Evolutionary conservation across 2,888 invertebrate species (phyloP).

Genomic region (Chloromyia formosa): DNA sequence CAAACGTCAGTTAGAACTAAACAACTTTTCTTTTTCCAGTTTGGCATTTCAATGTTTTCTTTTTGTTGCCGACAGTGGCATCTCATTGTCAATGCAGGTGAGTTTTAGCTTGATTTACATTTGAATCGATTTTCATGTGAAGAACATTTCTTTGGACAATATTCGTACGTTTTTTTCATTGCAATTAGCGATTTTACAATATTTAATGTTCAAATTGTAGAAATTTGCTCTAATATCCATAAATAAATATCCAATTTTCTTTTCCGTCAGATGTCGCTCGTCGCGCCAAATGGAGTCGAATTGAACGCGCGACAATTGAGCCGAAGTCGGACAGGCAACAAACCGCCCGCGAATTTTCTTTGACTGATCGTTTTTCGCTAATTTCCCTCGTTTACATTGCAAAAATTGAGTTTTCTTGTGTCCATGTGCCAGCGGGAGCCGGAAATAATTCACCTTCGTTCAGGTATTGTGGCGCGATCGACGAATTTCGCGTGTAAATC

Average conservation of each 20-base stretch:
- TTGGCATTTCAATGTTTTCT: too few species aligned
- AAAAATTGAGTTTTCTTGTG: not conserved
- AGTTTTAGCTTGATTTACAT: too few species aligned
- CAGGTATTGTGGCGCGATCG: not conserved
- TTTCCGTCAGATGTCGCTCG: not conserved
- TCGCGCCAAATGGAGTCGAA: not conserved
- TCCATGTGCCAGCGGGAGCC: not conserved
- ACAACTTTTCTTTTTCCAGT: not conserved
- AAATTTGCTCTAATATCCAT: too few species aligned
- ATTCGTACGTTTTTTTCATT: too few species aligned
- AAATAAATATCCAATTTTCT: too few species aligned
- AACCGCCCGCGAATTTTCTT: constrained; percentile 31
- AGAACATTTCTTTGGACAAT: too few species aligned
- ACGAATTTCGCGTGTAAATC: constrained; percentile 6
- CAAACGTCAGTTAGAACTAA: constrained; percentile 35
- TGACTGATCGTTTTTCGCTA: not conserved
- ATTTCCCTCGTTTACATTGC: not conserved
- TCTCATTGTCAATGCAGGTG: not conserved
- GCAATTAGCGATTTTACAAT: too few species aligned
- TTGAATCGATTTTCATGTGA: too few species aligned
- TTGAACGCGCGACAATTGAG: constrained; percentile 27
- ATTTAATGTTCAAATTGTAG: too few species aligned
- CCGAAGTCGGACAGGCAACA: constrained; percentile 38
- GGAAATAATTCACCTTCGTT: too few species aligned
- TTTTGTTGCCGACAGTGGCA: not conserved